Percentiles rank a stretch among this genome's conserved stretches.
Evolutionary conservation across 2,113 vertebrate species (phyloP).

Genomic region (Bos javanicus): DNA sequence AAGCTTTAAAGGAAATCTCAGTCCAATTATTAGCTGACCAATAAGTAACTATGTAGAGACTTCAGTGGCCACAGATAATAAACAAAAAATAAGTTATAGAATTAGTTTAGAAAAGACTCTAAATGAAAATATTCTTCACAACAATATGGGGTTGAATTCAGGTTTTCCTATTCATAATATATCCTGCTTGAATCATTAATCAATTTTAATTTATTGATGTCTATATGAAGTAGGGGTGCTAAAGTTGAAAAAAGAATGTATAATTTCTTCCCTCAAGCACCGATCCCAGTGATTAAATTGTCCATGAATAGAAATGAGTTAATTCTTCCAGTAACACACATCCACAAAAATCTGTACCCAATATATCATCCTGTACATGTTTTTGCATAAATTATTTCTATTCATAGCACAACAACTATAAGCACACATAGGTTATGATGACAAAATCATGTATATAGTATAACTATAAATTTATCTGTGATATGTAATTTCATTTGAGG

Average conservation of each 20-base stretch:
- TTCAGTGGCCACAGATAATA: neutral
- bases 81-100: neutral
- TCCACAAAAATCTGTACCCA: neutral
- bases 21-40: neutral
- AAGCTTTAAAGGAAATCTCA: neutral
- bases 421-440: neutral
- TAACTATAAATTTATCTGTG: neutral
- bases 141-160: neutral
- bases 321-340: neutral
- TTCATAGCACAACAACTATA: neutral
- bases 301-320: neutral
- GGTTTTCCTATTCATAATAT: neutral
- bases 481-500: neutral
- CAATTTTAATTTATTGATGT: neutral
- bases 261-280: neutral
- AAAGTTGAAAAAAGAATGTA: neutral
- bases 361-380: neutral
- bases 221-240: neutral
- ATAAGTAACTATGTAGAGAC: neutral
- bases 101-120: neutral
- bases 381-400: neutral
- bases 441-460: neutral
- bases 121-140: neutral
- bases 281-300: neutral
- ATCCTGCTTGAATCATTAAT: neutral